Conservation (phyloP, 2,797 vertebrate genomes). For the Sebastes trivittatus region DNA sequence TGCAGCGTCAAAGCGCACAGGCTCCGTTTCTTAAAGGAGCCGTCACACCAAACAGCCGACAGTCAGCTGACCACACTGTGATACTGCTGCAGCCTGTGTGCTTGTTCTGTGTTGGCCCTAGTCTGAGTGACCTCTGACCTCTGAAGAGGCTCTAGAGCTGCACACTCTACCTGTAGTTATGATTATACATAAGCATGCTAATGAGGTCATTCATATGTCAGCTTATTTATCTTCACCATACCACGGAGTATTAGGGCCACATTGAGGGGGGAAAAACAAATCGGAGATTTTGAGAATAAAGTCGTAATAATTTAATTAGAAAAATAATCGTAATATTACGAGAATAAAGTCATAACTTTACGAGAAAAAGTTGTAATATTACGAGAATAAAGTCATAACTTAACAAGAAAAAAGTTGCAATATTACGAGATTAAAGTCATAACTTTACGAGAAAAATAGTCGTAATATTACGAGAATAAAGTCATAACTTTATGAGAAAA, state of each 20-base stretch:
- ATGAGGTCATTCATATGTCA: neutral
- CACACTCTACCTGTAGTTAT: neutral
- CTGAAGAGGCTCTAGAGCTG: neutral
- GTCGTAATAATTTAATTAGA: no score
- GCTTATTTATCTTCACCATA: neutral
- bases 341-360: no score
- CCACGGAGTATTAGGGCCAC: fast-evolving
- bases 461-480: no score
- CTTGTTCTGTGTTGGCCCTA: neutral
- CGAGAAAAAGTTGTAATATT: no score
- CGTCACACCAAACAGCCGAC: conserved; percentile 25
- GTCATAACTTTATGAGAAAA: no score
- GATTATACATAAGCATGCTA: neutral
- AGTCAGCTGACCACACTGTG: conserved; percentile 6
- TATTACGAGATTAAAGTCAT: no score
- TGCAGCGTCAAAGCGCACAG: conserved; percentile 66
- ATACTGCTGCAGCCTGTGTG: neutral
- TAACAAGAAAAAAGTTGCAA: no score
- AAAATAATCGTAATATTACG: no score
- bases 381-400: no score
- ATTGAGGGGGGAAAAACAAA: no score
- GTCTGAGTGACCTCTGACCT: conserved; percentile 8
- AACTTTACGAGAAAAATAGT: no score
- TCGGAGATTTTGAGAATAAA: no score
- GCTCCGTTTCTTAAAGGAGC: conserved; percentile 81